Conservation (phyloP, 2,797 vertebrate genomes). For the Tenualosa thibaudeaui region DNA sequence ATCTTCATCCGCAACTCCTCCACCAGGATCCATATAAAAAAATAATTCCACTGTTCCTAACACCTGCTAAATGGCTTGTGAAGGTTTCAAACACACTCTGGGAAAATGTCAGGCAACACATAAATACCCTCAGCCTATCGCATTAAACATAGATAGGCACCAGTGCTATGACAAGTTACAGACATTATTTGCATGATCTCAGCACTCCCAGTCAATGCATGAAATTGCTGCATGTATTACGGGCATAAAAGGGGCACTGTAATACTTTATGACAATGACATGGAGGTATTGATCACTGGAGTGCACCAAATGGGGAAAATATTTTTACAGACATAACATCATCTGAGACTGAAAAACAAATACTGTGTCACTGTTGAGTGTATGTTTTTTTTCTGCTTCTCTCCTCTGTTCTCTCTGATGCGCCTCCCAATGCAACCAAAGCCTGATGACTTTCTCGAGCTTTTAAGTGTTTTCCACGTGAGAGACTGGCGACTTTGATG, state of each 20-base stretch:
- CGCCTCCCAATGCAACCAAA: constrained; percentile 26
- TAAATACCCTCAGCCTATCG: neutral
- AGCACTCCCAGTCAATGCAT: neutral
- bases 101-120: constrained; percentile 12
- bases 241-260: neutral
- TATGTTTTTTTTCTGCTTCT: neutral
- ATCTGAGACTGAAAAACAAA: constrained; percentile 48
- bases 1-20: neutral
- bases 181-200: constrained; percentile 3
- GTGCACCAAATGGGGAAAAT: neutral
- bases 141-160: constrained; percentile 11
- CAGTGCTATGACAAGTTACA: neutral
- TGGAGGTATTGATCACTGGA: neutral
- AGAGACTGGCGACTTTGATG: constrained; percentile 6
- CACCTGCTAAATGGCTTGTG: constrained; percentile 5
- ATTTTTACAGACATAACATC: constrained; percentile 1
- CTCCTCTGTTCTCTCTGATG: constrained; percentile 48
- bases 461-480: neutral
- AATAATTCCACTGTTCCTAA: neutral
- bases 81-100: neutral
- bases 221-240: neutral
- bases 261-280: constrained; percentile 9
- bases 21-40: constrained; percentile 8
- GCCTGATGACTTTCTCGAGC: neutral
- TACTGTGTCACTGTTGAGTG: too few species aligned